Base-by-base conservation (phyloP, 2,113 vertebrate species). In the Lipophrys pholis region DNA sequence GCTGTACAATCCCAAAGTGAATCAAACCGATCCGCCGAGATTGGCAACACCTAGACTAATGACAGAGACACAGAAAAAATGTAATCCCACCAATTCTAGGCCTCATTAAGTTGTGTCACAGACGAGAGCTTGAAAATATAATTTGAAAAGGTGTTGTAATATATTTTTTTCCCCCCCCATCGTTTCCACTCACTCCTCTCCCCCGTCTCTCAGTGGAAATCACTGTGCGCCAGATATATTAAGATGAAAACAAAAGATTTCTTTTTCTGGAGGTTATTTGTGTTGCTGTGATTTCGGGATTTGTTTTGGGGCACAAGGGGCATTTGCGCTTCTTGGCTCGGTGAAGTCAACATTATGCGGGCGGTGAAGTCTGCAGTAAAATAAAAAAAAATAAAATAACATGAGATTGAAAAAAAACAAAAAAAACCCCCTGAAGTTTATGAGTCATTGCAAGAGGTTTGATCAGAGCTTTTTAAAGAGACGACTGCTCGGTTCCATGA, bases 81-180 rank as follows among this genome's bases (percentile, higher is more conserved):
- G 49, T 82, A 82, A 89, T 89, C 79, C 82, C 8, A 9, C 73
- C 85, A 87, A 89, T 92, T 92, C 89, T 80, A 88, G 46, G 84
- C 83, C 83, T 89, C 89, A 92, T 92, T 90, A 89, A 71, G 43
- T 82, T 62, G 81, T 68, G 63, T 78, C 80, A 89, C 83, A 85
- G 73, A 87, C 3, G 52, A 39, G 57, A 73, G 62, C 76, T 89
- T 78, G 59, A 81, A 74, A 80, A 83, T 84, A 85, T 77, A 38
- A 78, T 83, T 79, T 81, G 43, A 63, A 67, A 57, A 60, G 42
- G 42, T 69, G 49, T 54, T 58, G 39, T 65, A 71, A 82, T 77
- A 53, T 73, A 12, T 73, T 73, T 73, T 73, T 67, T 54, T 43
- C 38, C 11, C 42, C 11, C 39, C 39, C 9, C 21, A 2, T 30